A percentile compares a stretch with the other conserved stretches of the same genome.
phyloP scores from a whole-genome alignment of 2,113 vertebrate species.

The Chitala chitala region DNA sequence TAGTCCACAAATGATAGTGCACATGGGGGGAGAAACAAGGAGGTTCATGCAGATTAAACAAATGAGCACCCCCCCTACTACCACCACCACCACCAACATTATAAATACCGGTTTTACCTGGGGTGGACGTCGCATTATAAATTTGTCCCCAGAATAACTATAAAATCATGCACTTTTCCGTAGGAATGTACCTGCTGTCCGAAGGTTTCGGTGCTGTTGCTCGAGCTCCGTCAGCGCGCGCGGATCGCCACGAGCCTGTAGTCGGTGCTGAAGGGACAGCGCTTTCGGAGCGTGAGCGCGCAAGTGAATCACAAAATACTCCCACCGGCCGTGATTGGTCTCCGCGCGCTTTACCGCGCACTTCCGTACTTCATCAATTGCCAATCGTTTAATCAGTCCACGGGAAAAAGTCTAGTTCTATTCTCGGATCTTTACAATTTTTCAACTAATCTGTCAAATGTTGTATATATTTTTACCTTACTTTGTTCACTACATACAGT shows the following conservation, averaged over 20 bases:
- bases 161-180: neutral
- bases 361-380: conserved; percentile 39
- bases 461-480: no score
- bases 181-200: conserved; percentile 21
- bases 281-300: conserved; percentile 32
- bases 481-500: no score
- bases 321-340: conserved; percentile 63
- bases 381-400: no score
- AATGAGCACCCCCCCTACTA: neutral
- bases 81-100: neutral
- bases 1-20: neutral
- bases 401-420: no score
- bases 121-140: no score
- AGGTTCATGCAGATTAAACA: conserved; percentile 1
- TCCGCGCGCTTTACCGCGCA: conserved; percentile 45
- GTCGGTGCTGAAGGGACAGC: conserved; percentile 53
- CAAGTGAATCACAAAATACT: conserved; percentile 61
- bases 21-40: neutral
- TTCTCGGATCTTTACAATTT: no score
- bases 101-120: no score
- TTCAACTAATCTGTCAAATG: no score
- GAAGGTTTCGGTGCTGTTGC: neutral
- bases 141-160: no score
- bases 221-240: neutral
- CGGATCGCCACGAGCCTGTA: neutral